These are phyloP conservation scores for Stichopus horrens DNA, from an alignment of 53 echinoderm and acorn worm species.

Conservation along the genomic window DNA sequence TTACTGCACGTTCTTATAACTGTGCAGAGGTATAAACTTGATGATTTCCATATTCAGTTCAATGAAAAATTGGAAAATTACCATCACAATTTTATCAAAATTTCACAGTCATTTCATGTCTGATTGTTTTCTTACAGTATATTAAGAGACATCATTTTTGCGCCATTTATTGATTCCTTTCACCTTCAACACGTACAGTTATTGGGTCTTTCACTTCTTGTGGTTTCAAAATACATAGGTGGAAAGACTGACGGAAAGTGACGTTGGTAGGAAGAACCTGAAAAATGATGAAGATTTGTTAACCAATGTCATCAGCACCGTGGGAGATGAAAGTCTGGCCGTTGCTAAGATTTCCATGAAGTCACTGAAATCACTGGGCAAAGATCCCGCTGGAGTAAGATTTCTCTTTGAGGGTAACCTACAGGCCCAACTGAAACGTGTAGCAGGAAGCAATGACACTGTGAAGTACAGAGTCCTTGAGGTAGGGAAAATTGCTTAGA, in stretches of 20 bases:
- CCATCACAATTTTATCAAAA: too few relatives aligned
- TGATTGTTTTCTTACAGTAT: too few relatives aligned
- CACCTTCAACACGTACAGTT: not conserved
- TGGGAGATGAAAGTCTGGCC: conserved; percentile 33
- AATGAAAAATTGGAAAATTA: too few relatives aligned
- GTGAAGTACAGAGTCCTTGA: conserved; percentile 74
- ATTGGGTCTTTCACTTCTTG: not conserved
- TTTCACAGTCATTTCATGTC: too few relatives aligned
- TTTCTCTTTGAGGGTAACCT: conserved; percentile 43
- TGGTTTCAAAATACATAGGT: not conserved
- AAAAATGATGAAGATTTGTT: conserved; percentile 34
- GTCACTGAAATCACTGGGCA: conserved; percentile 7
- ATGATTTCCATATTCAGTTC: too few relatives aligned
- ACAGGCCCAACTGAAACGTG: conserved; percentile 49
- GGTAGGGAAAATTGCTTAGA: conserved; percentile 45
- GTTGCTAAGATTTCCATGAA: conserved; percentile 28
- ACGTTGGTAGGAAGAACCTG: conserved; percentile 12
- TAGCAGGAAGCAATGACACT: conserved; percentile 60
- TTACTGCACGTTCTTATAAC: too few relatives aligned
- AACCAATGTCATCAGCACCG: conserved; percentile 34
- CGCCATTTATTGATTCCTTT: too few relatives aligned
- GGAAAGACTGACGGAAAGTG: conserved; percentile 17
- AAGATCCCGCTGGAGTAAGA: not conserved
- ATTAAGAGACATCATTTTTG: too few relatives aligned
- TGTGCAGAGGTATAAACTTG: too few relatives aligned